Base-by-base conservation (phyloP, 2,888 invertebrate species). In the Fragum fragum region DNA sequence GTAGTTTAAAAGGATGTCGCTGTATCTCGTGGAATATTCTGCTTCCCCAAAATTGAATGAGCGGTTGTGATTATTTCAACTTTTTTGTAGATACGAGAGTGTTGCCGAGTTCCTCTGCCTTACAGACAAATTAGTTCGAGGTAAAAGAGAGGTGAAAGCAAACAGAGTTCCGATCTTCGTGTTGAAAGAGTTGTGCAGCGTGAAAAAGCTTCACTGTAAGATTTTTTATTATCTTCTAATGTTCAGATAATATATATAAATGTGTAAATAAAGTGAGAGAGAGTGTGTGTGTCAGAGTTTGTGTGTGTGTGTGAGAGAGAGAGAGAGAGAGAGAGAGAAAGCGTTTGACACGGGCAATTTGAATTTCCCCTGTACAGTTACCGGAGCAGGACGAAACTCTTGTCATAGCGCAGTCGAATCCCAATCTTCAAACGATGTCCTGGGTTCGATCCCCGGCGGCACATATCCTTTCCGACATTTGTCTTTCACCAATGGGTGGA, bases 71-170 rank as follows among this genome's bases (percentile, higher is more conserved):
- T n/a, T n/a, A n/a, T n/a, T n/a, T n/a, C n/a, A n/a, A n/a, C n/a
- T n/a, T n/a, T n/a, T 32, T 18, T 61, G 6, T 32, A 61, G 61
- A 16, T 61, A 61, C 28, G 29, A 29, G 1, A 66, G 36, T 23
- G n/a, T 66, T 23, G n/a, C 14, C 16, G 66, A 66, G 42, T 66
- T 66, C 23, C 42, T 66, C 6, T 7, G 23, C 6, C 66, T 66
- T 11, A 32, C 23, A 23, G 66, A 42, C 23, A 66, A 42, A n/a
- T 42, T 66, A 23, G 36, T n/a, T 26, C 66, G 66, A 21, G 66
- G 66, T 21, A 61, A 61, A 61, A 6, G 26, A 9, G 9, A 23
- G 7, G 16, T 23, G 5, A 32, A 29, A 29, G 21, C 42, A 5
- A 14, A 16, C 26, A 66, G 42, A 23, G 21, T 36, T n/a, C 23